Evolutionary conservation across 2,888 invertebrate genomes (phyloP).

Genomic region (Rhorus exstirpatorius): DNA sequence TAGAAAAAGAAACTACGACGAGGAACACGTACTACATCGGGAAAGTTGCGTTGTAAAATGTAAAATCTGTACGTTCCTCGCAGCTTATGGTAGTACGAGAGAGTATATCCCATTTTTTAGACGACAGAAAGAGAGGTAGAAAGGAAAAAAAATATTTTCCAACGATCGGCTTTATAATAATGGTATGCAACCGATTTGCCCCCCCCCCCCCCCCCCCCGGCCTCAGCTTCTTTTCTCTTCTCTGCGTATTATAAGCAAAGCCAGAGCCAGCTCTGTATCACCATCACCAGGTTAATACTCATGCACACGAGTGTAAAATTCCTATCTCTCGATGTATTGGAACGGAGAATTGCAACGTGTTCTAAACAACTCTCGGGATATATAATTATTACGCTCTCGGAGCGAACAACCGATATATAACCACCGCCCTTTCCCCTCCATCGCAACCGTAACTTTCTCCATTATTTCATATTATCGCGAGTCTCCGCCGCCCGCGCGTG

Average conservation of each 20-base stretch:
- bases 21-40: neutral
- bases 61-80: neutral
- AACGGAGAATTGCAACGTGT: constrained; percentile 60
- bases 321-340: constrained; percentile 30
- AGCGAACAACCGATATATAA: constrained; percentile 36
- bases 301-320: constrained; percentile 6
- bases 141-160: constrained; percentile 30
- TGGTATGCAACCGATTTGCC: constrained; percentile 63
- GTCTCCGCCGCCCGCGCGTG: neutral
- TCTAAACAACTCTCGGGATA: constrained; percentile 32
- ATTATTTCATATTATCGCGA: constrained; percentile 69
- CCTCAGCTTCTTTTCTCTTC: constrained; percentile 59
- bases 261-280: constrained; percentile 42
- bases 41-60: neutral
- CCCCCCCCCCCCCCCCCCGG: too few species aligned
- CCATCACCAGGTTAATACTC: constrained; percentile 10
- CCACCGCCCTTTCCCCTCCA: constrained; percentile 22
- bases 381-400: constrained; percentile 52
- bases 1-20: constrained; percentile 5
- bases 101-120: neutral
- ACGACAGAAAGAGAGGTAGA: constrained; percentile 9
- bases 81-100: neutral
- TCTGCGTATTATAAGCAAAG: too few species aligned
- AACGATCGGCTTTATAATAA: constrained; percentile 63
- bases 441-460: constrained; percentile 66